Evolutionary conservation across 2,888 invertebrate genomes (phyloP), one percentile per base, ranked within the genome.

Genomic region (Tenthredo scrophulariae): DNA sequence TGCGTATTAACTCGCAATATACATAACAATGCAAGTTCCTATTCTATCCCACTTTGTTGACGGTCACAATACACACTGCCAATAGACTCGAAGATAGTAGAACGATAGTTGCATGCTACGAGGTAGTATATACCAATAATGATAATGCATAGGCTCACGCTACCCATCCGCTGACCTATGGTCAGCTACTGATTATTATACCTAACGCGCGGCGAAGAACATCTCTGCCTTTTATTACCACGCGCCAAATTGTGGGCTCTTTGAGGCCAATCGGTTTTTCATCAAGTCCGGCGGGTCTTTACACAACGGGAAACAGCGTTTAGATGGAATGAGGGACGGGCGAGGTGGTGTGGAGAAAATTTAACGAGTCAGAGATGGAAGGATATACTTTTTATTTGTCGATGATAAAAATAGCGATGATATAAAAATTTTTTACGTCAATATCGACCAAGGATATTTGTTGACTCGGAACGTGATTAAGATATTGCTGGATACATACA

Each of bases 161-260:
- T 80, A 80, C 40, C 80, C 40, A 62, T 80, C 80, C 37, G 50
- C 58, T 22, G 80, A 58, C 62, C 58, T 58, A 62, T 80, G 80
- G 80, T 80, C 80, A 80, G 80, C 58, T 40, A 80, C 80, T 80
- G 80, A 80, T 80, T 62, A 80, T 80, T 80, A 80, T 62, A 80
- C 80, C 80, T 62, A n/a, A 62, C 37, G 40, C 62, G 4, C 37
- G 40, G 9, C 37, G n/a, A 40, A 37, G 80, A 62, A 80, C 80
- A 58, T 80, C 80, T 80, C 40, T 58, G 37, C 80, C 62, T 80
- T 40, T 62, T 80, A 62, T 62, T 62, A 62, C 54, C 50, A 33
- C 26, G 77, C 18, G 77, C 77, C 77, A 77, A 77, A 77, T 77
- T 77, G 54, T 29, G 3, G 77, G 77, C 77, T 77, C 77, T 77